Base-by-base conservation (phyloP, 1,140 invertebrate species). In the Cyclargus thomasi region DNA sequence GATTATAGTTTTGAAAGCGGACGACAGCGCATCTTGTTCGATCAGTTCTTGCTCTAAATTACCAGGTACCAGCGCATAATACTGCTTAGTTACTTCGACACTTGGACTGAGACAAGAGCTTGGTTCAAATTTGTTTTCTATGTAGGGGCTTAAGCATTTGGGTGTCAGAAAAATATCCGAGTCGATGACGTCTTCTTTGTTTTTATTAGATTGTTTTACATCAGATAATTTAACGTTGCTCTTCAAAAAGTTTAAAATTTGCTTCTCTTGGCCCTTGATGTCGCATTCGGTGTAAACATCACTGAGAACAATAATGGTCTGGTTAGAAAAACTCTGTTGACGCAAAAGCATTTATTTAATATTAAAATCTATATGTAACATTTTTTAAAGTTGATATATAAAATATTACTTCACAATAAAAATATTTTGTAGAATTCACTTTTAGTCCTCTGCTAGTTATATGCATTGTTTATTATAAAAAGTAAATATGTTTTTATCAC, bases 221-320 rank as follows among this genome's bases (percentile, higher is more conserved):
- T 71, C 65, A 18, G 69, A 55, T 75, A 67, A 71, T 73, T 69
- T 71, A 62, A 79, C 70, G 65, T 76, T 80, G 39, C 73, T 73
- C 68, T 85, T 80, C 47, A 90, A 69, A 75, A 82, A 87, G 62
- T 70, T 72, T 65, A 88, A 80, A 72, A 90, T 86, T 79, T 90
- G 83, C 65, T 77, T 79, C 73, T 90, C 87, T 75, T 90, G 83
- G 59, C 79, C 76, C 77, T 79, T 82, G 53, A 90, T 82, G 72
- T 90, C 76, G 65, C 87, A 90, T 70, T 90, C 86, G 65, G 87
- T 88, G 64, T 90, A 90, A 11, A 78, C 81, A 72, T 90, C 87
- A 70, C 87, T 90, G 78, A 69, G 81, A 87, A 79, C 62, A 67
- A 68, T 62, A 71, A 29, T 8, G 0, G 29, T 1, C 5, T 29